phyloP scores from a whole-genome alignment of 2,888 invertebrate species.

The Patella caerulea region DNA sequence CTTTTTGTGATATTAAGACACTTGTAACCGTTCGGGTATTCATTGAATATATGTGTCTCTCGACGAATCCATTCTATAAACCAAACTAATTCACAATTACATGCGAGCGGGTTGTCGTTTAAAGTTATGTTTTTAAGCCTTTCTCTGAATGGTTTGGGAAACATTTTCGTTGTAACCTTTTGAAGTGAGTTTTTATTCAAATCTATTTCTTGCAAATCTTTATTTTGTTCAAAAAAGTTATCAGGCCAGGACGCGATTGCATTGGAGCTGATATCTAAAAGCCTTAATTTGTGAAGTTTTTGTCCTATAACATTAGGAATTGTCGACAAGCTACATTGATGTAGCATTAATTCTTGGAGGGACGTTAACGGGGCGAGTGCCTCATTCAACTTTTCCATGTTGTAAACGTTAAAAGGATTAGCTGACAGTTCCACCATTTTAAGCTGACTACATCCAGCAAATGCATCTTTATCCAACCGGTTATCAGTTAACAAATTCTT shows the following conservation, averaged over 20 bases:
- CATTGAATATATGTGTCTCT: slow-evolving; percentile 4
- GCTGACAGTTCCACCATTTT: neutral
- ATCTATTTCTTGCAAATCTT: neutral
- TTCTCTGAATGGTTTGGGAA: neutral
- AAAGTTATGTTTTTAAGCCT: slow-evolving; percentile 72
- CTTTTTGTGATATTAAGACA: neutral
- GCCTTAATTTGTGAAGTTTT: too few relatives aligned
- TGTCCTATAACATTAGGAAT: neutral
- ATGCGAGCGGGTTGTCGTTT: slow-evolving; percentile 76
- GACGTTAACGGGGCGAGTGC: neutral
- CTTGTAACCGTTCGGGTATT: neutral
- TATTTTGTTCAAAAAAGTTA: neutral
- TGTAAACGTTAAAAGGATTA: neutral
- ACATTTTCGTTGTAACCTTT: neutral
- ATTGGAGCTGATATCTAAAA: neutral
- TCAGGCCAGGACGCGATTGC: neutral
- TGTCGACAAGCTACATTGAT: neutral
- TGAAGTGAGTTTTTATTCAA: neutral
- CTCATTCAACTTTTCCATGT: neutral
- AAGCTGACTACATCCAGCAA: neutral
- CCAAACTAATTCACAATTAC: slow-evolving; percentile 74
- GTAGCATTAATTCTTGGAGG: neutral
- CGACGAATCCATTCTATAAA: slow-evolving; percentile 32
- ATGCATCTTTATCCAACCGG: neutral
- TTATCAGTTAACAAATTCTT: neutral